These are phyloP conservation scores for Chaetophractus vellerosus DNA, from an alignment of 2,797 vertebrate genomes.

Conservation along the genomic window DNA sequence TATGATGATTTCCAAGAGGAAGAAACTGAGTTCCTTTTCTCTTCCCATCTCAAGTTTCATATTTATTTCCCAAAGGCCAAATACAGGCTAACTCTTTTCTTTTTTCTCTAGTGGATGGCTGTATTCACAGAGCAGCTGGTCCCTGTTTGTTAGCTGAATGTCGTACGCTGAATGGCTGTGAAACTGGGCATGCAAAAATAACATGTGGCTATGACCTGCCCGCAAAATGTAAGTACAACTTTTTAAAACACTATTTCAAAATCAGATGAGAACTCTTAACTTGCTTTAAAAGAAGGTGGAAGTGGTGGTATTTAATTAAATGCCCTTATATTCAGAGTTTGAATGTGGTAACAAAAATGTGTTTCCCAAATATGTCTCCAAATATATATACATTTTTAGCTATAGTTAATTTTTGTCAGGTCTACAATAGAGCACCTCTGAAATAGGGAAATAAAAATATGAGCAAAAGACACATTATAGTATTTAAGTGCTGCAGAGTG, in stretches of 20 bases:
- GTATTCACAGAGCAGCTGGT: conserved; percentile 98
- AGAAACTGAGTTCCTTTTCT: conserved; percentile 33
- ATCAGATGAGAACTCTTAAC: not conserved
- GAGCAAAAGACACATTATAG: conserved; percentile 86
- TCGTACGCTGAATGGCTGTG: conserved; percentile 96
- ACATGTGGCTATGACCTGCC: conserved; percentile 98
- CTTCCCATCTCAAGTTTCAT: not conserved
- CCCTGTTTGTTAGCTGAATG: conserved; percentile 97
- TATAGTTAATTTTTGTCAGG: conserved; percentile 70
- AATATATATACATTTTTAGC: conserved; percentile 54
- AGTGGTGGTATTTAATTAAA: conserved; percentile 84
- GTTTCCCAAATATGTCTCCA: conserved; percentile 57
- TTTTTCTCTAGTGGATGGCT: conserved; percentile 95
- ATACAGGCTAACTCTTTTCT: conserved; percentile 51
- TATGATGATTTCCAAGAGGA: not conserved
- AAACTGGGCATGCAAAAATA: conserved; percentile 98
- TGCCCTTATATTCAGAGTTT: conserved; percentile 77
- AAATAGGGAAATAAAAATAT: conserved; percentile 82
- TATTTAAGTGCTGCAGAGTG: conserved; percentile 83
- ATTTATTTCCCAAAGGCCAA: conserved; percentile 49
- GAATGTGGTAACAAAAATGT: conserved; percentile 59
- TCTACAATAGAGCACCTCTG: conserved; percentile 68
- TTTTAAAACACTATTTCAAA: not conserved
- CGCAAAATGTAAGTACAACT: conserved; percentile 96
- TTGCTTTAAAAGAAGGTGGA: conserved; percentile 75